Percentiles rank a stretch among this genome's conserved stretches.
phyloP scores from a whole-genome alignment of 2,797 vertebrate genomes.

The Coendou prehensilis region DNA sequence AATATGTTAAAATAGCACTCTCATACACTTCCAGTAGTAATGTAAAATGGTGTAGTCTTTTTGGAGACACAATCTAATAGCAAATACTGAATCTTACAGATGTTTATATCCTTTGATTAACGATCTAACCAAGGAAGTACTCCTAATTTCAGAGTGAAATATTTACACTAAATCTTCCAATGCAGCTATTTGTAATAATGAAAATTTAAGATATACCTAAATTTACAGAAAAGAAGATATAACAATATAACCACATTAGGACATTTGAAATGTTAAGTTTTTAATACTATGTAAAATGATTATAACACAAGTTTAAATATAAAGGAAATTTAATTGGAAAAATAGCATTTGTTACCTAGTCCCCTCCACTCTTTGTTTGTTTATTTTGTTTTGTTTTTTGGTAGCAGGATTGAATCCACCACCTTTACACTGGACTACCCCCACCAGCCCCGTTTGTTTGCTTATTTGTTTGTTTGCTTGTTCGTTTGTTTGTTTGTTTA shows the following conservation, averaged over 20 bases:
- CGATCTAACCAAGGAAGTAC: neutral
- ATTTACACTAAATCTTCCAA: neutral
- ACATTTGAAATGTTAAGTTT: conserved; percentile 26
- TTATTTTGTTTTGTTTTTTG: neutral
- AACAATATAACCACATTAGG: neutral
- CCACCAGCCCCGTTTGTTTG: neutral
- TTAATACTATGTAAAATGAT: neutral
- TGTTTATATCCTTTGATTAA: neutral
- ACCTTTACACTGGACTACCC: neutral
- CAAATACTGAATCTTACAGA: neutral
- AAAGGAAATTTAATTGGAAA: neutral
- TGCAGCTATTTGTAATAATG: neutral
- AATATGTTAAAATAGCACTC: neutral
- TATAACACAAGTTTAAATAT: neutral
- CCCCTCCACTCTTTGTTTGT: neutral
- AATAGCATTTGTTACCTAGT: neutral
- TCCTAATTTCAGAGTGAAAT: neutral
- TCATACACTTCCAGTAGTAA: neutral
- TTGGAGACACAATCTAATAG: neutral
- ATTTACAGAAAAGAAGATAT: neutral
- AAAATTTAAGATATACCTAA: neutral
- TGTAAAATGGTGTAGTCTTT: neutral
- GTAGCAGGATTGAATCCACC: neutral
- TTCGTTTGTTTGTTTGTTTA: neutral
- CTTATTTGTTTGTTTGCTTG: neutral